Evolutionary conservation across 2,888 invertebrate genomes (phyloP), one percentile per base, ranked within the genome.

Genomic region (Ctenicera cuprea): DNA sequence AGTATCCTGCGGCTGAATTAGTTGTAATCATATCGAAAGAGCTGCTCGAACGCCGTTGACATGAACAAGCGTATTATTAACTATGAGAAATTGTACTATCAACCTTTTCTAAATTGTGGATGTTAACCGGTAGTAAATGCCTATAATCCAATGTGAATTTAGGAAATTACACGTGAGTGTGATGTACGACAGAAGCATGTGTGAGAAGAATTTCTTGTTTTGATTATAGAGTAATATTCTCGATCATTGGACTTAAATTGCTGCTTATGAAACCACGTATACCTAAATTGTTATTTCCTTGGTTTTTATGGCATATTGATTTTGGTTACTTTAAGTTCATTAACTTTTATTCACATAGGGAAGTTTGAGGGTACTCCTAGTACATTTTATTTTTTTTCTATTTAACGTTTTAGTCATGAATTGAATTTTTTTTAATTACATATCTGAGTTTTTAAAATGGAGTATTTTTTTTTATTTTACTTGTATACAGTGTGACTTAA

Each of bases 61-160:
- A 62, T 45, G 62, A 30, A 26, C 62, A 45, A 16, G 43, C 62
- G 16, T 62, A 16, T 62, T 62, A 62, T 62, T 45, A 62, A 14
- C 62, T 45, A 26, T 45, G 62, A 45, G 22, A 43, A 43, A 62
- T 45, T 59, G 38, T 59, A 11, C 41, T 20, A n/a, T n/a, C 16
- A 38, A n/a, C 38, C 20, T 59, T 38, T 33, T 26, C 14, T 26
- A 43, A 45, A 62, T 62, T 62, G 62, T 45, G 14, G 26, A 45
- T 30, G 45, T 62, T 62, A 62, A 43, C 43, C 45, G 43, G 62
- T 62, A 62, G 62, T 62, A 45, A 62, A 26, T 26, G 18, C 30
- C 43, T 12, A 18, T 45, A 62, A 62, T 43, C 45, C 14, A 9
- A 11, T 8, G 26, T 12, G 26, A 43, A 45, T 45, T 45, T 62